Evolutionary conservation across 2,113 vertebrate species (phyloP).

Genomic region (Apistogramma diplotaenia): DNA sequence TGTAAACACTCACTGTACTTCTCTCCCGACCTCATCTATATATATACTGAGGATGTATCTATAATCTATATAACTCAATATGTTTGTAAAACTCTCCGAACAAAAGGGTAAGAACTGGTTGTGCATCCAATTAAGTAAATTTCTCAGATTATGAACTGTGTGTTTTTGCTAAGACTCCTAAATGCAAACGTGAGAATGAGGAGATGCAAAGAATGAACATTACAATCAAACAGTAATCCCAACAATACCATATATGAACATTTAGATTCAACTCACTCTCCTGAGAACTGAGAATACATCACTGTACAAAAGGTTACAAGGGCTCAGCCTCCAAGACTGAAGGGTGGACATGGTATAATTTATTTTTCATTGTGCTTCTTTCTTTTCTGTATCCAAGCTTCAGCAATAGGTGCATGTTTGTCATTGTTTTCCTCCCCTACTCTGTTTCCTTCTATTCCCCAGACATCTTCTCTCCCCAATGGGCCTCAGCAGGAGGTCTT

Average conservation of each 20-base stretch:
- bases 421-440: background rate
- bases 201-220: background rate
- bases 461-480: conserved; percentile 7
- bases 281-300: background rate
- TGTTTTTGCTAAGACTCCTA: background rate
- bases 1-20: background rate
- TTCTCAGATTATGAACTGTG: background rate
- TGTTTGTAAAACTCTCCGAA: background rate
- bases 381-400: background rate
- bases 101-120: background rate
- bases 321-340: background rate
- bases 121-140: conserved; percentile 2
- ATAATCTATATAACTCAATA: background rate
- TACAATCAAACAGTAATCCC: background rate
- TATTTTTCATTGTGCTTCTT: background rate
- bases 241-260: background rate
- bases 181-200: background rate
- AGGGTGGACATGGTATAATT: background rate
- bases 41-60: background rate
- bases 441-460: conserved; percentile 21
- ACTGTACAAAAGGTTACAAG: background rate
- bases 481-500: conserved; percentile 33
- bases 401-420: background rate
- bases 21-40: background rate
- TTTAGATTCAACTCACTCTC: background rate